A percentile compares a stretch with the other conserved stretches of the same genome.
These are phyloP conservation scores for Phrynocephalus guinanensis DNA, from an alignment of 2,797 vertebrate species.

Conservation along the genomic window DNA sequence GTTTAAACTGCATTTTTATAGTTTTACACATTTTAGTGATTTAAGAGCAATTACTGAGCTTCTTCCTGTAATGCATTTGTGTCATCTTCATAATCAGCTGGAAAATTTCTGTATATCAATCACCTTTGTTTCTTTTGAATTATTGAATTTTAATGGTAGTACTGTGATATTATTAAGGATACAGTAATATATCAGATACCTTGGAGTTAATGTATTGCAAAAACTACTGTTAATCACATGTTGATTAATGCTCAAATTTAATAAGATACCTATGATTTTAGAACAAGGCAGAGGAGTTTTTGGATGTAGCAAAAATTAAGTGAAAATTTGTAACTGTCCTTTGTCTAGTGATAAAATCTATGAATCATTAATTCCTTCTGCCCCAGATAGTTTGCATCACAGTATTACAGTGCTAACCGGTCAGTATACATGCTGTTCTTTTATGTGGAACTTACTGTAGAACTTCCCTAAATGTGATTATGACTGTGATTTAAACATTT, in stretches of 20 bases:
- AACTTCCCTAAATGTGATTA: no score
- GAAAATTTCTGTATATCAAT: constrained; percentile 43
- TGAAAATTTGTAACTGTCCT: constrained; percentile 25
- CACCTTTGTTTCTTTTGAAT: constrained; percentile 52
- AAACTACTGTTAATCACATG: background rate
- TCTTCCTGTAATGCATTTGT: constrained; percentile 14
- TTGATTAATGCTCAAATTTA: constrained; percentile 40
- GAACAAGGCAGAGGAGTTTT: constrained; percentile 34
- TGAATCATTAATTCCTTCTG: background rate
- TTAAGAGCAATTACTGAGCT: background rate
- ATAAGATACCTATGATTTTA: constrained; percentile 47
- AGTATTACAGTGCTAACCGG: background rate
- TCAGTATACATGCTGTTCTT: background rate
- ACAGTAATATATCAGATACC: background rate
- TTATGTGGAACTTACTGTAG: no score
- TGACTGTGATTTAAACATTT: no score
- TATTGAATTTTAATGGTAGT: constrained; percentile 49
- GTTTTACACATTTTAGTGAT: background rate
- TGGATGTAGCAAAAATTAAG: constrained; percentile 1
- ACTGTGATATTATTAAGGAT: constrained; percentile 37
- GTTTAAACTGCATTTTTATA: constrained; percentile 27
- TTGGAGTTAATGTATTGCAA: constrained; percentile 33
- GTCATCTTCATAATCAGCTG: constrained; percentile 49
- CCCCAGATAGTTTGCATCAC: background rate
- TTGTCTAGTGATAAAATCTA: constrained; percentile 28